A percentile compares a stretch with the other conserved stretches of the same genome.
These are phyloP conservation scores for Tetraneura akinire DNA, from an alignment of 1,140 invertebrate genomes.

Conservation along the genomic window DNA sequence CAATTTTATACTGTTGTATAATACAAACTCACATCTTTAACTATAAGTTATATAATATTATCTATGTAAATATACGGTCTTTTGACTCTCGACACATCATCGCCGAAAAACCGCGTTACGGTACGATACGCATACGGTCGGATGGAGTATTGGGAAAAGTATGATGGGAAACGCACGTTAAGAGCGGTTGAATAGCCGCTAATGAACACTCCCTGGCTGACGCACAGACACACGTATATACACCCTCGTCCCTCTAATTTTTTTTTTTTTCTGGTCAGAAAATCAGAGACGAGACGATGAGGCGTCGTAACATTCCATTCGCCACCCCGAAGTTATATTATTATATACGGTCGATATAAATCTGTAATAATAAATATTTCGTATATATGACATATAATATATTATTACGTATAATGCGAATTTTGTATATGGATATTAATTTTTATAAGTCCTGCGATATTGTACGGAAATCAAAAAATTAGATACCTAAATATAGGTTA, in stretches of 20 bases:
- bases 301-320: background rate
- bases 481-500: too few relatives aligned
- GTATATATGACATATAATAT: too few relatives aligned
- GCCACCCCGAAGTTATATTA: too few relatives aligned
- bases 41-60: too few relatives aligned
- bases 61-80: background rate
- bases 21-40: too few relatives aligned
- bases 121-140: background rate
- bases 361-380: too few relatives aligned
- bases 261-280: conserved; percentile 37
- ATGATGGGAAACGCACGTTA: conserved; percentile 4
- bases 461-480: too few relatives aligned
- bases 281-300: background rate
- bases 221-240: background rate
- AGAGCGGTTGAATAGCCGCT: conserved; percentile 47
- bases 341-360: too few relatives aligned
- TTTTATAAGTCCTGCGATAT: too few relatives aligned
- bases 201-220: conserved; percentile 37
- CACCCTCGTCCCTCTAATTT: conserved; percentile 35
- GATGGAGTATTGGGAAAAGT: background rate
- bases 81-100: conserved; percentile 1
- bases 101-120: background rate
- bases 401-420: too few relatives aligned
- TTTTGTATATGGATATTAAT: too few relatives aligned
- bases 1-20: too few relatives aligned